Evolutionary conservation across 2,888 invertebrate species (phyloP).

Genomic region (Nomada flava): DNA sequence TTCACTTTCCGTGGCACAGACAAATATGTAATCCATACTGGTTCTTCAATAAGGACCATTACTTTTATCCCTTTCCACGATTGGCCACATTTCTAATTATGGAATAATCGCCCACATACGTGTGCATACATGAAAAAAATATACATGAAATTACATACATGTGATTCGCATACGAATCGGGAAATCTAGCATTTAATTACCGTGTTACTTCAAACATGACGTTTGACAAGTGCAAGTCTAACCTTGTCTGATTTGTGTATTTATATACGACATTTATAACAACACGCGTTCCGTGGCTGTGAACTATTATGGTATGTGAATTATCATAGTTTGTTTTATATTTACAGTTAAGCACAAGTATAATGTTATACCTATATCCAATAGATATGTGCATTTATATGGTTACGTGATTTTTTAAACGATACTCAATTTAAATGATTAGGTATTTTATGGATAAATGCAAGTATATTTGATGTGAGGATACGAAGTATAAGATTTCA

Average conservation of each 20-base stretch:
- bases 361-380: not conserved
- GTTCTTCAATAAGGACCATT: not conserved
- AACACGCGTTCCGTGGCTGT: conserved; percentile 9
- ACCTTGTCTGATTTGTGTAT: conserved; percentile 57
- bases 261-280: conserved; percentile 55
- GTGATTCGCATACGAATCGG: conserved; percentile 1
- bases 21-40: not conserved
- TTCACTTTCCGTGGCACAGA: not conserved
- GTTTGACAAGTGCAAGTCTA: conserved; percentile 63
- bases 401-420: not conserved
- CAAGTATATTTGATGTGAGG: not conserved
- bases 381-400: not conserved
- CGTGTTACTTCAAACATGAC: conserved; percentile 60
- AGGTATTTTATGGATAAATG: not conserved
- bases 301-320: conserved; percentile 59
- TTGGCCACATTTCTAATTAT: conserved; percentile 6
- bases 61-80: conserved; percentile 4
- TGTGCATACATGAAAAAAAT: not conserved
- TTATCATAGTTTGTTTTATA: conserved; percentile 5
- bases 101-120: not conserved
- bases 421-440: not conserved
- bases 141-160: not conserved
- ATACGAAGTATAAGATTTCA: not conserved
- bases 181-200: conserved; percentile 32
- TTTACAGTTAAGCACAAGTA: not conserved